Conservation (phyloP, 2,113 vertebrate species). For the Salvelinus alpinus region DNA sequence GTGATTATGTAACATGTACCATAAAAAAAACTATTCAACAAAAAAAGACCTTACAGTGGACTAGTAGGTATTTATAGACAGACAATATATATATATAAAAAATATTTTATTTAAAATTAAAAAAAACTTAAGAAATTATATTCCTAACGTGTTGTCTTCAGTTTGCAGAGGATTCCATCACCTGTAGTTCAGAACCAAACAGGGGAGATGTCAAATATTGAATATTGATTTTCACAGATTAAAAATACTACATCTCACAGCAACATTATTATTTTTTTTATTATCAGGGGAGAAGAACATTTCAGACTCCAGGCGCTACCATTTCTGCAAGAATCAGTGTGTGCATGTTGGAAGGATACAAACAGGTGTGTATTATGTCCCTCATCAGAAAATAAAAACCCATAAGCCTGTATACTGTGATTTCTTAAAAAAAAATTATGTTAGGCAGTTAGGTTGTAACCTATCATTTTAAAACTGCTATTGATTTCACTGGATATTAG, state of each 20-base stretch:
- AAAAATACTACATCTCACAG: neutral
- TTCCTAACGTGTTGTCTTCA: constrained; percentile 38
- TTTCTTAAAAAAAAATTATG: too few species aligned
- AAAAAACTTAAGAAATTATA: neutral
- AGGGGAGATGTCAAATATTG: constrained; percentile 37
- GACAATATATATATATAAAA: constrained; percentile 10
- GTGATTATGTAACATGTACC: neutral
- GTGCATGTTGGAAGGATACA: neutral
- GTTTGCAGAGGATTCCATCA: constrained; percentile 1
- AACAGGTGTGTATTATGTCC: neutral
- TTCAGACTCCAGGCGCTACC: neutral
- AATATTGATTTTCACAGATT: neutral
- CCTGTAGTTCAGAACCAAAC: constrained; percentile 65
- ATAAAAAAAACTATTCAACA: constrained; percentile 6
- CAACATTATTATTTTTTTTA: neutral
- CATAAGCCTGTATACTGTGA: neutral
- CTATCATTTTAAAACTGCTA: neutral
- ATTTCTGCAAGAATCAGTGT: neutral
- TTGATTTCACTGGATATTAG: neutral
- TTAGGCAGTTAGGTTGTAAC: too few species aligned
- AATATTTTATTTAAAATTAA: constrained; percentile 51
- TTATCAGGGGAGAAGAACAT: constrained; percentile 5
- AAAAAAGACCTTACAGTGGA: neutral
- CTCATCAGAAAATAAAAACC: neutral
- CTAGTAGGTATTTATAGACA: too few species aligned